Conservation (phyloP, 2,797 vertebrate species). For the Cottoperca gobio region DNA sequence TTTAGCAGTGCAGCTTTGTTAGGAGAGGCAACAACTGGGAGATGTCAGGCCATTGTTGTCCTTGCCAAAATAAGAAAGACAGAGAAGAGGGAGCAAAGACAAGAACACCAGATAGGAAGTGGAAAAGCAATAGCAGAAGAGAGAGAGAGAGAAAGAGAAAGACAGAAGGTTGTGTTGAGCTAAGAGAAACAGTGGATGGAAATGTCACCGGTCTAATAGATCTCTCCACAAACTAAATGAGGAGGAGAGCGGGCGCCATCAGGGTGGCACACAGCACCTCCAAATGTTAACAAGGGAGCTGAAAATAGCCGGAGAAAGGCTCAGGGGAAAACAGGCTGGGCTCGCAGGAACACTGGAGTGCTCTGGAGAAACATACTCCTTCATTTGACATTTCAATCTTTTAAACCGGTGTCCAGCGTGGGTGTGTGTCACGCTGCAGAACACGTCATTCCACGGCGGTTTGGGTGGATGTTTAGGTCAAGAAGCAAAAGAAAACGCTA, state of each 20-base stretch:
- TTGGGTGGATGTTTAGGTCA: neutral
- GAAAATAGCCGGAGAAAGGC: conserved; percentile 42
- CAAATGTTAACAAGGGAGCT: conserved; percentile 72
- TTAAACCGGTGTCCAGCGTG: neutral
- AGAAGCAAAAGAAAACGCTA: neutral
- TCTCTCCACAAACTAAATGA: conserved; percentile 67
- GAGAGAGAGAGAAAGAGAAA: neutral
- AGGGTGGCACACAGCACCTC: conserved; percentile 50
- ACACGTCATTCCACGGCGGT: neutral
- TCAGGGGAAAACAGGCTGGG: conserved; percentile 5
- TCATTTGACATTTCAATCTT: conserved; percentile 19
- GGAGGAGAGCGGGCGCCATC: conserved; percentile 47
- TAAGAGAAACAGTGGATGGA: conserved; percentile 51
- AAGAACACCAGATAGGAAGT: neutral
- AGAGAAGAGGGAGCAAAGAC: neutral
- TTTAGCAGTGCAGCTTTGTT: conserved; percentile 48
- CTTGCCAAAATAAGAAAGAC: conserved; percentile 11
- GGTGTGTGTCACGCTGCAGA: neutral
- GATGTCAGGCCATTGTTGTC: conserved; percentile 35
- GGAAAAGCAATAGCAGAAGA: neutral
- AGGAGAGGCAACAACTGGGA: conserved; percentile 40
- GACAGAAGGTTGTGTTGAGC: conserved; percentile 15
- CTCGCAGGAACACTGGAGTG: neutral
- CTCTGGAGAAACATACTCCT: conserved; percentile 14
- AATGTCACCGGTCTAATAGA: conserved; percentile 70